These are phyloP conservation scores for Parotia lawesii DNA, from an alignment of 2,113 vertebrate species.

Conservation along the genomic window DNA sequence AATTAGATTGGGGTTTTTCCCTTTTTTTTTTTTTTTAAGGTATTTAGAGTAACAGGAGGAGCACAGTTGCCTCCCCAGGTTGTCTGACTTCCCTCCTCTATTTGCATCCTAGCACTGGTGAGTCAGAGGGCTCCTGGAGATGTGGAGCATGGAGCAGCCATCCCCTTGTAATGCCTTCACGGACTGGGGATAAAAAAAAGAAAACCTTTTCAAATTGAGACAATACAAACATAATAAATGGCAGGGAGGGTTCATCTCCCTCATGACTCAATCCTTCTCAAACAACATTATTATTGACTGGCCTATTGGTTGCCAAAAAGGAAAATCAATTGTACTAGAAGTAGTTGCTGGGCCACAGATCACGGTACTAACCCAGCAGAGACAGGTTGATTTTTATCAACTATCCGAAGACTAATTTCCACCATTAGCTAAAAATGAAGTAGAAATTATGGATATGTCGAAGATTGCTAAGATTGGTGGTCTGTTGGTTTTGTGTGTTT, in stretches of 20 bases:
- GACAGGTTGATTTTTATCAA: constrained; percentile 76
- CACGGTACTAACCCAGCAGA: constrained; percentile 65
- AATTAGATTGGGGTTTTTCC: neutral
- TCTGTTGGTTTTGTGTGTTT: constrained; percentile 21
- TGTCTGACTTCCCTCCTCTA: neutral
- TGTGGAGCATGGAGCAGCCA: neutral
- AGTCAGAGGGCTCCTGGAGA: constrained; percentile 18
- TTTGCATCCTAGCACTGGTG: constrained; percentile 7
- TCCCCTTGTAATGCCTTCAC: constrained; percentile 41
- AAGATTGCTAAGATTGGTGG: constrained; percentile 25
- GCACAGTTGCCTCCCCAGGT: neutral
- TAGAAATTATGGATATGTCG: constrained; percentile 58
- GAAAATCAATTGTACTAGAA: constrained; percentile 81
- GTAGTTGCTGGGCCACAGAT: constrained; percentile 70
- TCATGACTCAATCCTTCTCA: constrained; percentile 78
- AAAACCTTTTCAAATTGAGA: constrained; percentile 73
- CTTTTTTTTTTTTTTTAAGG: neutral
- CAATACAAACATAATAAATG: constrained; percentile 82
- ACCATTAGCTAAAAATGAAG: constrained; percentile 71
- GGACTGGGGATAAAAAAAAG: neutral
- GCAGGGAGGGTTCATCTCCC: constrained; percentile 72
- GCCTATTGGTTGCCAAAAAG: constrained; percentile 79
- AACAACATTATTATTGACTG: constrained; percentile 85
- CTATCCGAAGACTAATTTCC: constrained; percentile 72
- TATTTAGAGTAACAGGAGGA: neutral